These are phyloP conservation scores for Pipistrellus nathusii DNA, from an alignment of 2,797 vertebrate genomes.

Conservation along the genomic window DNA sequence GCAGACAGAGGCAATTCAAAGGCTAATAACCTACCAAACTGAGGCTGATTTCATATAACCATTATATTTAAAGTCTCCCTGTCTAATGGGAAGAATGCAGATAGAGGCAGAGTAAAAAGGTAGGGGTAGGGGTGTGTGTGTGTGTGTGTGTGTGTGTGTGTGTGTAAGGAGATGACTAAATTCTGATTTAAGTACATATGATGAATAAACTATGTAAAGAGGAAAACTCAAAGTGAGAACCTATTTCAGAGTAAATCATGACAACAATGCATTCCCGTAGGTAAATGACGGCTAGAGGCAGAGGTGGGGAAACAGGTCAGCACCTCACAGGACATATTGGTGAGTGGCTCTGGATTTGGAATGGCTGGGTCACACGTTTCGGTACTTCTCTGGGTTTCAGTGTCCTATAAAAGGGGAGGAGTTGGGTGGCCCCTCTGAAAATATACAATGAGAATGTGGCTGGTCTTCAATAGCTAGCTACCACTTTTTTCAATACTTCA, in stretches of 20 bases:
- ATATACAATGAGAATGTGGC: neutral
- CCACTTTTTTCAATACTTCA: neutral
- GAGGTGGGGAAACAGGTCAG: neutral
- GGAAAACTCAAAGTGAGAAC: conserved; percentile 3
- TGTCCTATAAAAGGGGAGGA: neutral
- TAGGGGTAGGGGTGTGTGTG: no score
- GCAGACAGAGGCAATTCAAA: conserved; percentile 42
- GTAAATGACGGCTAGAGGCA: neutral
- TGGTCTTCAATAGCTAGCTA: neutral
- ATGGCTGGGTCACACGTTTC: neutral
- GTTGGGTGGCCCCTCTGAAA: neutral
- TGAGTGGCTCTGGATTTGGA: neutral
- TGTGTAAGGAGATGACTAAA: neutral
- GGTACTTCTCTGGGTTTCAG: neutral
- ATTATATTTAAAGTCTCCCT: conserved; percentile 54
- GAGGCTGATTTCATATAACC: conserved; percentile 47
- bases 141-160: neutral
- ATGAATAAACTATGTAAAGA: conserved; percentile 11
- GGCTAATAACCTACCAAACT: conserved; percentile 60
- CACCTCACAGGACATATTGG: neutral
- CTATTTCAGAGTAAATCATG: neutral
- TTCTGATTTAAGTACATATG: neutral
- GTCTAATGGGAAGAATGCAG: neutral
- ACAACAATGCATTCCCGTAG: conserved; percentile 25
- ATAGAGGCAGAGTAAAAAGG: neutral